These are phyloP conservation scores for Drosophila kuntzei DNA, from an alignment of 2,888 invertebrate genomes.

Conservation along the genomic window DNA sequence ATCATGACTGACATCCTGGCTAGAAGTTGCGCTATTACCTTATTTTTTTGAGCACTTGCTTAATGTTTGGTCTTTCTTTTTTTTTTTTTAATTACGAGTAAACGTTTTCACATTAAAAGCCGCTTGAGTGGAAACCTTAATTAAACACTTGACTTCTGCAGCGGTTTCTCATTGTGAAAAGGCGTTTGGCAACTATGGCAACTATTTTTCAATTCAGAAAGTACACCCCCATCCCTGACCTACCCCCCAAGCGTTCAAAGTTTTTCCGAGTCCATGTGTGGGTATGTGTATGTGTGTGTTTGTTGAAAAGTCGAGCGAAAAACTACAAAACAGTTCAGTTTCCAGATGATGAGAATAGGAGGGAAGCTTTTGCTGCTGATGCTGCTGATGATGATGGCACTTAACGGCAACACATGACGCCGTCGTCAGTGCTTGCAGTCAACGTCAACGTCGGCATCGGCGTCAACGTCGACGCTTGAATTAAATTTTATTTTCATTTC, in stretches of 20 bases:
- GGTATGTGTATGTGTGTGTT: conserved; percentile 29
- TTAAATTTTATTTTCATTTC: conserved; percentile 76
- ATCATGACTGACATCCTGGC: conserved; percentile 44
- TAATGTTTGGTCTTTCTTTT: background rate
- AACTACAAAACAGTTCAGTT: conserved; percentile 65
- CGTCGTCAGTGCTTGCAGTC: conserved; percentile 23
- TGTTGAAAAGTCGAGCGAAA: conserved; percentile 40
- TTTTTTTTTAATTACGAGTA: conserved; percentile 56
- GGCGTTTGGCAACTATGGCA: conserved; percentile 69
- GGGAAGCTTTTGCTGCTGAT: conserved; percentile 9
- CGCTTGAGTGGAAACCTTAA: conserved; percentile 62
- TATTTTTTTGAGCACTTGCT: background rate
- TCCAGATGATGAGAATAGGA: conserved; percentile 58
- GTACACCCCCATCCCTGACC: conserved; percentile 25
- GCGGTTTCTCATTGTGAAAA: conserved; percentile 40
- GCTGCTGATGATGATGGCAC: conserved; percentile 61
- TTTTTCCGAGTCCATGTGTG: conserved; percentile 24
- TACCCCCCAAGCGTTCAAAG: conserved; percentile 35
- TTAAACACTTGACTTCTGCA: conserved; percentile 70
- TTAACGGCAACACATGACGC: conserved; percentile 71
- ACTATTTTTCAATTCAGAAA: conserved; percentile 71
- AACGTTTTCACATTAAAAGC: conserved; percentile 56
- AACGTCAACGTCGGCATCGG: conserved; percentile 20
- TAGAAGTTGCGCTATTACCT: conserved; percentile 10
- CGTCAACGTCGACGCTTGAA: conserved; percentile 49